phyloP scores from a whole-genome alignment of 2,888 invertebrate species.

The Dynastes maya region DNA sequence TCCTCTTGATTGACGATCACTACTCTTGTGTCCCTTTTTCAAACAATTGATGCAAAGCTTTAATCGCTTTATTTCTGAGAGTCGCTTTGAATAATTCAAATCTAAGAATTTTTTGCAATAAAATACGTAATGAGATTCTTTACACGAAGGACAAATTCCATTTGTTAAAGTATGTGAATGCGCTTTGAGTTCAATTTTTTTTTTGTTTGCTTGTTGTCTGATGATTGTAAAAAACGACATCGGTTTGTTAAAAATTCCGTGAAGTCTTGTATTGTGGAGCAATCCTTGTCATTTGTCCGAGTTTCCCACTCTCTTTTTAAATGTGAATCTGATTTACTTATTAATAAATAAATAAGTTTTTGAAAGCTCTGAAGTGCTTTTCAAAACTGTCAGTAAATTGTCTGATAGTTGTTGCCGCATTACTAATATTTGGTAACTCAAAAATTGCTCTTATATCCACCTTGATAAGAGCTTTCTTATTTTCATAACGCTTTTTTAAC shows the following conservation, averaged over 20 bases:
- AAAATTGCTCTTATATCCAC: too few relatives aligned
- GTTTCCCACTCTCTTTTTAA: neutral
- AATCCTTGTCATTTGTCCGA: neutral
- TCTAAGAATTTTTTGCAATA: neutral
- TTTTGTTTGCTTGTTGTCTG: neutral
- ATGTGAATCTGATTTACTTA: neutral
- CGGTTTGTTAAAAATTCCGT: neutral
- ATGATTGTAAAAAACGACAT: neutral
- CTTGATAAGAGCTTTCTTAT: too few relatives aligned
- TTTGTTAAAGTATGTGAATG: neutral
- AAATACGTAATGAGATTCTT: neutral
- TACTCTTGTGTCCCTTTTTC: neutral
- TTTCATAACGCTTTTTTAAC: too few relatives aligned
- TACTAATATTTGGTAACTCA: too few relatives aligned
- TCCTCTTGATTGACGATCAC: neutral
- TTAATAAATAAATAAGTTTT: slow-evolving; percentile 2
- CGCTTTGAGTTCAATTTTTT: too few relatives aligned
- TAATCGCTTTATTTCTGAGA: neutral
- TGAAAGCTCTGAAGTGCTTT: too few relatives aligned
- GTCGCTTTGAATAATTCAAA: neutral
- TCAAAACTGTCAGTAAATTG: too few relatives aligned
- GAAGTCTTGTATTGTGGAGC: neutral
- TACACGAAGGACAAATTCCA: too few relatives aligned
- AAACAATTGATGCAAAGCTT: neutral
- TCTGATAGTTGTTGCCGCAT: too few relatives aligned